These are phyloP conservation scores for Labeo calbasu DNA, from an alignment of 2,797 vertebrate species.

Conservation along the genomic window DNA sequence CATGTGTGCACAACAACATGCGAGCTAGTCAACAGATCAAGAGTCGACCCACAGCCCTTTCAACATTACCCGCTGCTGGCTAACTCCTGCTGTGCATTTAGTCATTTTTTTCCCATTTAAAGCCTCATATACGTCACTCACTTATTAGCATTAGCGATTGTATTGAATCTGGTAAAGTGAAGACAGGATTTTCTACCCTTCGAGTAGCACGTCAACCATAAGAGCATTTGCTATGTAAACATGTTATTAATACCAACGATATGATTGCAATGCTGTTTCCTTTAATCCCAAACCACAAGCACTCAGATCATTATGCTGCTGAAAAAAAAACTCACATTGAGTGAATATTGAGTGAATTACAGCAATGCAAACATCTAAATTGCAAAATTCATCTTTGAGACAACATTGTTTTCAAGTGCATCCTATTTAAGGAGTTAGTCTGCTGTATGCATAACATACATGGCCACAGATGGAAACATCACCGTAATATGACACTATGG, in stretches of 20 bases:
- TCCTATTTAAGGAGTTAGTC: not conserved
- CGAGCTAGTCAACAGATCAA: not conserved
- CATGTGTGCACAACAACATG: constrained; percentile 76
- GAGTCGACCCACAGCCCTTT: not conserved
- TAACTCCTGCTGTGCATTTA: not conserved
- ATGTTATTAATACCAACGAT: constrained; percentile 18
- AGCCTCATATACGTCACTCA: not conserved
- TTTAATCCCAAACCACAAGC: constrained; percentile 26
- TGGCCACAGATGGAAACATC: constrained; percentile 41
- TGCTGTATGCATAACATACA: not conserved
- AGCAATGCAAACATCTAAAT: not conserved
- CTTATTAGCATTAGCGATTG: not conserved
- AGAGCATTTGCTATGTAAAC: constrained; percentile 21
- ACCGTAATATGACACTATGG: constrained; percentile 41
- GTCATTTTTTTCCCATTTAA: not conserved
- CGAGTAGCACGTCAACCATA: constrained; percentile 1
- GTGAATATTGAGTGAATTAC: not conserved
- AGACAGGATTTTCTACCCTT: constrained; percentile 17
- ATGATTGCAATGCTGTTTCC: constrained; percentile 8
- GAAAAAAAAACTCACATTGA: not conserved
- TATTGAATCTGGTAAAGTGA: not conserved
- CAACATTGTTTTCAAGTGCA: not conserved
- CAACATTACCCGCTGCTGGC: not conserved
- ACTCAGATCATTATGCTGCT: not conserved
- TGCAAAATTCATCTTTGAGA: not conserved